Base-by-base conservation (phyloP, 1,140 invertebrate genomes). In the Tyrophagus putrescentiae region DNA sequence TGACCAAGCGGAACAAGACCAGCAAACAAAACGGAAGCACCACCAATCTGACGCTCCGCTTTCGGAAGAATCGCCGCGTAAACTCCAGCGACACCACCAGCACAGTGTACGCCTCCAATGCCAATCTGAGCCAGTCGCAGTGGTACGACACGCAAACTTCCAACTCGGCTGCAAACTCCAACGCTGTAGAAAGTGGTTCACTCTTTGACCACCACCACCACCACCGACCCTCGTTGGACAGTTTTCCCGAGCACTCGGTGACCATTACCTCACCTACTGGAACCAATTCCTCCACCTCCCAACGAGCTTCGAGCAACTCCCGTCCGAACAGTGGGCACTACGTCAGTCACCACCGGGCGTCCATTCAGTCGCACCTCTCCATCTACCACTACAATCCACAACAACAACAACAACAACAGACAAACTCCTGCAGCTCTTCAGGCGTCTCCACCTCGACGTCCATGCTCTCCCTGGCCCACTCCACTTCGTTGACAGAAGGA, bases 381-480 rank as follows among this genome's bases (percentile, higher is more conserved):
- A 41, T 59, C 41, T 59, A 52, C 63, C 53, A 63, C 64, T 39
- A 60, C 64, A 62, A 57, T 64, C 52, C 76, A 80, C 77, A n/a
- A n/a, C 82, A 7, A 79, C 79, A 27, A 72, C 77, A 6, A 80
- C 79, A 36, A 79, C 79, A 66, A 80, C 83, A 64, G 81, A 84
- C 65, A 72, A 68, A n/a, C n/a, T n/a, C n/a, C n/a, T n/a, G n/a
- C n/a, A n/a, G n/a, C n/a, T n/a, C n/a, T n/a, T n/a, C n/a, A n/a
- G n/a, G n/a, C n/a, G n/a, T n/a, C n/a, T n/a, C n/a, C n/a, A n/a
- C n/a, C n/a, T n/a, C 44, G 5, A 27, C 44, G 13, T 27, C 23
- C 44, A 48, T 21, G 25, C 44, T 48, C 6, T 48, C 44, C 31
- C 5, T 48, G 31, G 13, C 36, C 13, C 36, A 64, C 21, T 65